Evolutionary conservation across 2,888 invertebrate genomes (phyloP), one percentile per base, ranked within the genome.

Genomic region (Athrips mouffetella): DNA sequence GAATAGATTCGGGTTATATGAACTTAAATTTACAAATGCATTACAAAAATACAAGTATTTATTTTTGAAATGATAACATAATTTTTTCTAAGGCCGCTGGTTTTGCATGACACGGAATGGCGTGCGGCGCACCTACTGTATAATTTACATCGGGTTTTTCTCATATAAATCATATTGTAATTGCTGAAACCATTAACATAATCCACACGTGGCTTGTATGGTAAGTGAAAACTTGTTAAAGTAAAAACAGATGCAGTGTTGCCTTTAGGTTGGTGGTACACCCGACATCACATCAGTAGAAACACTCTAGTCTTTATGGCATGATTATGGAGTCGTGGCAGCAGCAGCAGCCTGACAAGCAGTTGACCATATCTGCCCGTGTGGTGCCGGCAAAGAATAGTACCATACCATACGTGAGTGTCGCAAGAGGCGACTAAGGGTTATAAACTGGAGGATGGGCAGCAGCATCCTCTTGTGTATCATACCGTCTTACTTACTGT

Each of bases 101-200:
- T 55, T 59, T 63, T 53, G 67, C 68, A 67, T 68, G 70, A 56
- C 60, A 16, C 1, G 47, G 29, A 44, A 52, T 71, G 57, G 70
- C 74, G 74, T 73, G 74, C 50, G 70, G 60, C 73, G 65, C 73
- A 59, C 78, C 76, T 64, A 65, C 64, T 62, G 60, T 63, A 62
- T 69, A 67, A 68, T 65, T 53, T 57, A 53, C 66, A 67, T 62
- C 59, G 63, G 67, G 67, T 70, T 66, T 71, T 62, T 57, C 60
- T 51, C 57, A 50, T 63, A 79, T 80, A 79, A 80, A 81, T 80
- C 75, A 76, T 62, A 58, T 56, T 59, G 54, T 79, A 71, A 78
- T 80, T 74, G 72, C 69, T 63, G 64, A 63, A 71, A 76, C 62
- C 61, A 74, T 77, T 75, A 73, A 65, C 68, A 72, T 70, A 68